Percentiles rank a stretch among this genome's conserved stretches.
Conservation (phyloP, 2,797 vertebrate genomes). For the Ptychobarbus kaznakovi region DNA sequence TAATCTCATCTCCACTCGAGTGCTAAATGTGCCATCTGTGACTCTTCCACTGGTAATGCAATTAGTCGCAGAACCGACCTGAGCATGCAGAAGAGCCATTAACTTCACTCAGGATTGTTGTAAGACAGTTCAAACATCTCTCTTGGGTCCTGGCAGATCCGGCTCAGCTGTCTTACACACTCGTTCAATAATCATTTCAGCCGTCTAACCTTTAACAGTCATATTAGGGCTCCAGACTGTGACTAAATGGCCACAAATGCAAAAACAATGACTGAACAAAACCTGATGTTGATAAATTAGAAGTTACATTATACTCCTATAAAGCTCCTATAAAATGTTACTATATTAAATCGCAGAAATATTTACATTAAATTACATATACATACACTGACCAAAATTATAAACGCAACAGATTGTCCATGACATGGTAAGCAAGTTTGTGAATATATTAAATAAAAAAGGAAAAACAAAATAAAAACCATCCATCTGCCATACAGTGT, state of each 20-base stretch:
- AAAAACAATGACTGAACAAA: neutral
- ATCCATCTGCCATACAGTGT: no score
- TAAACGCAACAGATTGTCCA: no score
- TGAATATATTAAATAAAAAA: no score
- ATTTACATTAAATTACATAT: neutral
- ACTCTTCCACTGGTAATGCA: slow-evolving; percentile 27
- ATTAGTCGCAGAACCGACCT: slow-evolving; percentile 16
- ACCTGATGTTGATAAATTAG: neutral
- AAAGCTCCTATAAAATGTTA: neutral
- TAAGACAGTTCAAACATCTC: slow-evolving; percentile 4
- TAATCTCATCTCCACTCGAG: slow-evolving; percentile 18
- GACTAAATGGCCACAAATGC: neutral
- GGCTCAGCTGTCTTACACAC: neutral
- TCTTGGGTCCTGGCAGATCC: neutral
- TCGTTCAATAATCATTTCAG: neutral
- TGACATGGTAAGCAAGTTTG: no score
- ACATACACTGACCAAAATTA: no score
- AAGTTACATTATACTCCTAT: neutral
- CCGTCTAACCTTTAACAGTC: neutral
- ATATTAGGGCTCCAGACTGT: neutral
- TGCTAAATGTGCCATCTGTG: slow-evolving; percentile 29
- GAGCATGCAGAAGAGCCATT: neutral
- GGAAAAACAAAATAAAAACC: no score
- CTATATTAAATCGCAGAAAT: neutral
- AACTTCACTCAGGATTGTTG: neutral